These are phyloP conservation scores for Hippasteria phrygiana DNA, from an alignment of 53 echinoderm and acorn worm genomes.

Conservation along the genomic window DNA sequence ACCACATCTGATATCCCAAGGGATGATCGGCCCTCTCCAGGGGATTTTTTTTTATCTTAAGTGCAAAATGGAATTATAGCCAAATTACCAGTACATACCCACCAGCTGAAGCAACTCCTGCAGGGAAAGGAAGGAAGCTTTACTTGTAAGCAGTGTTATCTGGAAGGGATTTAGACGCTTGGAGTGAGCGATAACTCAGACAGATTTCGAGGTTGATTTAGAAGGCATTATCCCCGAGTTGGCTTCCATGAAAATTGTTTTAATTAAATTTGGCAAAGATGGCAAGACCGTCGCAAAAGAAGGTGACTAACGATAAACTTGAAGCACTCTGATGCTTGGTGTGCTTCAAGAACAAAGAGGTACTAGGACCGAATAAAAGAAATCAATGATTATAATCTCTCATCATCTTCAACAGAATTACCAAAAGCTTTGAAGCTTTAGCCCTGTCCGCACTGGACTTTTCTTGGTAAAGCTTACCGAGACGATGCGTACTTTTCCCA, in stretches of 20 bases:
- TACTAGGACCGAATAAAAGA: neutral
- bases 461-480: too few relatives aligned
- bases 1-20: conserved; percentile 36
- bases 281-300: neutral
- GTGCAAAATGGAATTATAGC: conserved; percentile 54
- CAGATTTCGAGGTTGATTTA: conserved; percentile 29
- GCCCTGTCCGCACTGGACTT: too few relatives aligned
- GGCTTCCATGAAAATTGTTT: neutral
- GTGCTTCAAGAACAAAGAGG: neutral
- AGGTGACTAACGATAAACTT: neutral
- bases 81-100: conserved; percentile 48
- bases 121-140: conserved; percentile 8
- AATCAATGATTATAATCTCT: neutral
- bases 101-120: conserved; percentile 37
- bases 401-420: neutral
- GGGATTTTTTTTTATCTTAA: conserved; percentile 1
- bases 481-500: too few relatives aligned
- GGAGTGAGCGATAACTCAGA: conserved; percentile 16
- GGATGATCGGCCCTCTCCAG: neutral
- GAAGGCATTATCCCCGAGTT: conserved; percentile 25
- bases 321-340: neutral
- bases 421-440: neutral
- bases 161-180: neutral
- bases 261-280: conserved; percentile 22
- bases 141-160: neutral